Evolutionary conservation across 2,888 invertebrate genomes (phyloP), one percentile per base, ranked within the genome.

Genomic region (Himalopsyche tibetana): DNA sequence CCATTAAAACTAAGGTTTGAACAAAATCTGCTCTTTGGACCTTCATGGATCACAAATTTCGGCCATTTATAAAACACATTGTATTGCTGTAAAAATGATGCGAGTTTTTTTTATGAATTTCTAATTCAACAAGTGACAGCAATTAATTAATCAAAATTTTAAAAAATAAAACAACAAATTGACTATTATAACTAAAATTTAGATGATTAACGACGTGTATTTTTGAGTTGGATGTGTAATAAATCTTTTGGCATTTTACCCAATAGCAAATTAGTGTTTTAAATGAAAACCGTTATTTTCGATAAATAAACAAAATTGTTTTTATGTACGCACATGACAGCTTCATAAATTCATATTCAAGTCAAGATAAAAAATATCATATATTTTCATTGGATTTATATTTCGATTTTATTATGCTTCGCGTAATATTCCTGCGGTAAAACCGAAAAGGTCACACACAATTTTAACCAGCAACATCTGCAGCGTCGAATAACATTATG

Each of bases 221-320:
- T 56, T 17, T 56, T n/a, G 2, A 56, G 11, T 19, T 28, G 4
- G 28, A 19, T 63, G 9, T 28, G 63, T 63, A 19, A 19, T 63
- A 63, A 63, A 63, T 63, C 63, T 19, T n/a, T 63, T 63, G 63
- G 63, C 63, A 63, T 63, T 8, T 19, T 63, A 63, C 28, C 63
- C 63, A 63, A n/a, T 63, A 19, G 63, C 19, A 19, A 28, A 63
- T 63, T 63, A 63, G 28, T 19, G 8, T 63, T 19, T 19, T 63
- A 63, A 63, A 63, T 63, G n/a, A 63, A 63, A 63, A 19, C 28
- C 15, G 19, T 63, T n/a, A 63, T 63, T n/a, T 63, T 63, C 4
- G 4, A 19, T 19, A 2, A 63, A 28, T 63, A 63, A 63, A 63
- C 28, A 51, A 51, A 51, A 63, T 63, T 63, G 19, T 63, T 63